Conservation (phyloP, 2,113 vertebrate genomes). For the Gila orcuttii region DNA sequence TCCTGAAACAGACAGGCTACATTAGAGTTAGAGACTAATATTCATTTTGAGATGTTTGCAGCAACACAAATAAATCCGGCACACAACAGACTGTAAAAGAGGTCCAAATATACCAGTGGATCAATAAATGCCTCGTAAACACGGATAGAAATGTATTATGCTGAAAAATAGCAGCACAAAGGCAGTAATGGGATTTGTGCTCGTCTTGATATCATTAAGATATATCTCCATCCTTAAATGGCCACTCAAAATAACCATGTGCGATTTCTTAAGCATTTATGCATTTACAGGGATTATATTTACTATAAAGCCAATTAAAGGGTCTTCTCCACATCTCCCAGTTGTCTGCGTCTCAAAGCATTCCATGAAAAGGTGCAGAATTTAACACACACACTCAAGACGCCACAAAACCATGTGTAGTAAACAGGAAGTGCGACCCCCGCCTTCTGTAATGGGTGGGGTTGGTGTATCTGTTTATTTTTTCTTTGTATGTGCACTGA, state of each 20-base stretch:
- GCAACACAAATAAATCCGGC: not conserved
- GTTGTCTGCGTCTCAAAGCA: not conserved
- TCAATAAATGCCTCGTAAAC: not conserved
- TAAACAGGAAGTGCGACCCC: constrained; percentile 25
- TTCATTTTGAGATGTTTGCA: not conserved
- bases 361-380: constrained; percentile 39
- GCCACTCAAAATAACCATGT: not conserved
- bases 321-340: not conserved
- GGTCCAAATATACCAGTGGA: not conserved
- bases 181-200: not conserved
- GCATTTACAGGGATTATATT: not conserved
- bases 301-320: not conserved
- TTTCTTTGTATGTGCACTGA: constrained; percentile 60
- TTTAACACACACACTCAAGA: constrained; percentile 27
- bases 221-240: not conserved
- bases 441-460: constrained; percentile 11
- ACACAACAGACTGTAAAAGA: not conserved
- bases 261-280: not conserved
- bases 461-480: constrained; percentile 50
- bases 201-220: not conserved
- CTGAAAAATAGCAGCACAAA: not conserved
- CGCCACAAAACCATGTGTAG: not conserved
- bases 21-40: not conserved
- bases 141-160: not conserved
- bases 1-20: constrained; percentile 19